Evolutionary conservation across 2,113 vertebrate genomes (phyloP), one percentile per base, ranked within the genome.

Genomic region (Scolopax mira): DNA sequence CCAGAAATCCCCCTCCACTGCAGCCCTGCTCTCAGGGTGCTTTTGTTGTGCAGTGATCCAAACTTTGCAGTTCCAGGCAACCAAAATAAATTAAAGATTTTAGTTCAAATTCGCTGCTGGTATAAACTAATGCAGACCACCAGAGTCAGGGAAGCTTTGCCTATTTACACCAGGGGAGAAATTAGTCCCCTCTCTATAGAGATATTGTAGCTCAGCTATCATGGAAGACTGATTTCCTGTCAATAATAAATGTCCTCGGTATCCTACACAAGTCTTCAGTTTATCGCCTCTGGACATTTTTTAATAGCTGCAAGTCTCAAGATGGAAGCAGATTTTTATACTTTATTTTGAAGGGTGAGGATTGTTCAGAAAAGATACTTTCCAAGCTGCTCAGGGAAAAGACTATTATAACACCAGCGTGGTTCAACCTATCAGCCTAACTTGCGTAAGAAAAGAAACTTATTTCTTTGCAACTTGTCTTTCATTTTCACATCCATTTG

Each of bases 401-500:
- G 85, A 49, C 83, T 95, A 93, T 96, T 97, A 83, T 94, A 96
- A 93, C 71, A 89, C 22, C 48, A 27, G 54, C 18, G 1, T 95
- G 66, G 75, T 80, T 91, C 93, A 94, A 64, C 84, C 91, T 74
- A 97, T 95, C 95, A 92, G 79, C 85, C 88, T 93, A 94, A 77
- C 88, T 96, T 94, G 95, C 11, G 49, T 90, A 94, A 94, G 87
- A 96, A 97, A 94, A 96, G 89, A 88, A 96, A 95, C 86, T 96
- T 94, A 91, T 95, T 96, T 92, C 93, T 95, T 97, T 96, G 85
- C 88, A 96, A 94, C 79, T 94, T 95, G 92, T 92, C 90, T 97
- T 97, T 97, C 96, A 96, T 96, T 97, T 95, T 96, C 95, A 92
- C 93, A 97, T 96, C 94, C 90, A 85, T 96, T 94, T 96, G 80